These are phyloP conservation scores for Tridacna gigas DNA, from an alignment of 2,888 invertebrate species.

Conservation along the genomic window DNA sequence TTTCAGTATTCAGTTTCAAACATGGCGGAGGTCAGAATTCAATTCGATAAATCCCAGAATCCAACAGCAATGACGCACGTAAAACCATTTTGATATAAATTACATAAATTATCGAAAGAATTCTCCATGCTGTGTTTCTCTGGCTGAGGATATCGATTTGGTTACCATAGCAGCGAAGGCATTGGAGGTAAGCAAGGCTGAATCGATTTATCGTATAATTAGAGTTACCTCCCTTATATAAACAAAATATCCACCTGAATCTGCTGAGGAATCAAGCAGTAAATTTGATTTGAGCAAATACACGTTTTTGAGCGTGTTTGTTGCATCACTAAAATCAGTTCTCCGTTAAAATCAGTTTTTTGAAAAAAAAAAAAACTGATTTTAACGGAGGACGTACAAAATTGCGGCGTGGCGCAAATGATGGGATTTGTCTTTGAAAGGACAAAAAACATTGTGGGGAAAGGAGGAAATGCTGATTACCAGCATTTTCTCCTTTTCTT, in stretches of 20 bases:
- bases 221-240: conserved; percentile 4
- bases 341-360: no score
- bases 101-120: conserved; percentile 59
- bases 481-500: no score
- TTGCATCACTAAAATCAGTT: no score
- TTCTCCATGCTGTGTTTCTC: conserved; percentile 7
- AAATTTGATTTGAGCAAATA: no score
- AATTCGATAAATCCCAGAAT: conserved; percentile 55
- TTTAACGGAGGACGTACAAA: no score
- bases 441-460: no score
- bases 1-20: conserved; percentile 37
- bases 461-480: no score
- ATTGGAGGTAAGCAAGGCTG: not conserved
- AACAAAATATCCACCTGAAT: not conserved
- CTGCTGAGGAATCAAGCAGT: no score
- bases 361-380: no score
- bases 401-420: no score
- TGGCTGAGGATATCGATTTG: conserved; percentile 36
- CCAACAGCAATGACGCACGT: conserved; percentile 58
- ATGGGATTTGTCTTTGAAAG: no score
- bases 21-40: conserved; percentile 58
- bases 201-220: not conserved
- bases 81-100: conserved; percentile 65
- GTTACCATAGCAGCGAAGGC: conserved; percentile 8
- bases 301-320: no score